Conservation (phyloP, 92 coral and sea anemone genomes). For the Epizoanthus illoricatus region DNA sequence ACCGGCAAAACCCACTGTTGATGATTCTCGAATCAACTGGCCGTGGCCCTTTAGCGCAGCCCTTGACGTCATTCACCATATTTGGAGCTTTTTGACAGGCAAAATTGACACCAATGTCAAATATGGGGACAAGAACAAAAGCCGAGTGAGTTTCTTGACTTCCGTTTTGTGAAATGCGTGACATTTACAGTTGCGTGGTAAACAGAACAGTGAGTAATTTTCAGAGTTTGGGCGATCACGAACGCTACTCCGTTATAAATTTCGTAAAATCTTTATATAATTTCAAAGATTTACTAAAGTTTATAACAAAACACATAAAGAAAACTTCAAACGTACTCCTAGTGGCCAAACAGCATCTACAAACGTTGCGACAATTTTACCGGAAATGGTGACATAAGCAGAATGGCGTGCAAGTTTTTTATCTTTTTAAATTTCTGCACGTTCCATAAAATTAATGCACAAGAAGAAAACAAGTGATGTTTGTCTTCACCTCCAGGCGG, state of each 20-base stretch:
- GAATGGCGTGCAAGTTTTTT: conserved; percentile 8
- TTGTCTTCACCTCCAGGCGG: not conserved
- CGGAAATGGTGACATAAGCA: conserved; percentile 29
- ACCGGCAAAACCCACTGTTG: conserved; percentile 22
- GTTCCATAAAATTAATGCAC: not conserved
- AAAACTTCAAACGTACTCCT: not conserved
- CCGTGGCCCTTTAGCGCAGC: conserved; percentile 68
- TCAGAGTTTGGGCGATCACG: not conserved
- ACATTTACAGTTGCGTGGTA: not conserved
- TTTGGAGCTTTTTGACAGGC: conserved; percentile 73
- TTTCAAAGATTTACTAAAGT: not conserved
- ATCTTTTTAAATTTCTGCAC: conserved; percentile 11
- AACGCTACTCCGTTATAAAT: not conserved
- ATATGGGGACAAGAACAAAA: conserved; percentile 58
- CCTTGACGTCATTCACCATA: conserved; percentile 88
- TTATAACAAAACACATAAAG: not conserved
- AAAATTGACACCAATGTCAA: conserved; percentile 54
- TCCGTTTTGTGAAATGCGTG: conserved; percentile 52
- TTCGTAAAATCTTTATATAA: not conserved
- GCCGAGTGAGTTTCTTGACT: conserved; percentile 22
- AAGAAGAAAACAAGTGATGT: not conserved
- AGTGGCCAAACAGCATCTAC: too few species aligned
- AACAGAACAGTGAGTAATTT: not conserved
- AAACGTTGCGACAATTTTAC: conserved; percentile 4
- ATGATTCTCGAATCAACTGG: conserved; percentile 62